Evolutionary conservation across 2,888 invertebrate species (phyloP), one percentile per base, ranked within the genome.

Genomic region (Shargacucullia verbasci): DNA sequence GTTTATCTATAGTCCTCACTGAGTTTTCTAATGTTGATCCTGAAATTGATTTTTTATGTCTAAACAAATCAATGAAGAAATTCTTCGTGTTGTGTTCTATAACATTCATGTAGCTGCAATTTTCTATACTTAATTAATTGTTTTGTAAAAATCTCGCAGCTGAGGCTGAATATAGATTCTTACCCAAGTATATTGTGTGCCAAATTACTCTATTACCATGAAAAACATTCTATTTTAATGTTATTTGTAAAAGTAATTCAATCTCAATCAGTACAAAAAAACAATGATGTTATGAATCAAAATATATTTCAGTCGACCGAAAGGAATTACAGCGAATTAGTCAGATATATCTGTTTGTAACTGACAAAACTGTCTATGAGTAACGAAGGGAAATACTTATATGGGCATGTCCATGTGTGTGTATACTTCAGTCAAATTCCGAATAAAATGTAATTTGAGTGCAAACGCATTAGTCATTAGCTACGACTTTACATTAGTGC

Each of bases 381-480:
- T 68, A 76, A 76, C 49, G 20, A 62, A 34, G 14, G 12, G 43
- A 49, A 40, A n/a, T 34, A 52, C 39, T 43, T 37, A 15, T 53
- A 57, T 40, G 53, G 50, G 14, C 20, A 20, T 20, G 20, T 20
- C 20, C 48, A 68, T 53, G 53, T 52, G 59, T 53, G 53, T 52
- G 59, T 59, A 45, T 37, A 40, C 48, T 31, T 56, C 47, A 53
- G 50, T 44, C 45, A 31, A 52, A 44, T 68, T 59, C 57, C 40
- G 13, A 72, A 59, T 76, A 76, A 59, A 52, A 57, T 44, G 76
- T 59, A 76, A 72, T 72, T 54, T 54, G 68, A 71, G 73, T 45
- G 46, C 43, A 55, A 44, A 49, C 34, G 35, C 44, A 60, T 67
- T 59, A 72, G 37, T 65, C 64, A 63, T 70, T 45, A 20, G 20